Evolutionary conservation across 2,113 vertebrate species (phyloP).

Genomic region (Miniopterus natalensis): DNA sequence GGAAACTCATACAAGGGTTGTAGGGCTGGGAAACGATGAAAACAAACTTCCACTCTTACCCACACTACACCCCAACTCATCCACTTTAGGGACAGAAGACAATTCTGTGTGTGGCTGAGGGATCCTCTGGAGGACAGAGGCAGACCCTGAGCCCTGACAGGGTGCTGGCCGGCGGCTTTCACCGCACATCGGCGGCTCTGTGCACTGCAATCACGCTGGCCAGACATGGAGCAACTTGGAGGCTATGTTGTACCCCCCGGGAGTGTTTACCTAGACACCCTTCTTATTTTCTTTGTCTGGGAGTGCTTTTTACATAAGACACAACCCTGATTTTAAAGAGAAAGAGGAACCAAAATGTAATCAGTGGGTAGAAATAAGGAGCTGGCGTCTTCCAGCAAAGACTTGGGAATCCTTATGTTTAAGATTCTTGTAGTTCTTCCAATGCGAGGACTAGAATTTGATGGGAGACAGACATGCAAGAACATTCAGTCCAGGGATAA

Average conservation of each 20-base stretch:
- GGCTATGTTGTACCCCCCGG: not conserved
- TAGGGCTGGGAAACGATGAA: not conserved
- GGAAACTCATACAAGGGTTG: not conserved
- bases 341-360: not conserved
- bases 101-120: fast-evolving
- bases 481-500: not conserved
- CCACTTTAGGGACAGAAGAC: not conserved
- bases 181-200: fast-evolving
- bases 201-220: not conserved
- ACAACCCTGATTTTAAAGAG: not conserved
- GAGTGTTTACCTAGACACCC: not conserved
- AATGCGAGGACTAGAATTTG: not conserved
- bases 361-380: not conserved
- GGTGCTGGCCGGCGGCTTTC: fast-evolving
- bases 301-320: not conserved
- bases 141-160: not conserved
- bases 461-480: not conserved
- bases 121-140: not conserved
- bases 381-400: not conserved
- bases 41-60: not conserved
- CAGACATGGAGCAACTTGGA: not conserved
- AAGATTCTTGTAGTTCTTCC: not conserved
- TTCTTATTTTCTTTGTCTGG: not conserved
- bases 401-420: not conserved
- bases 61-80: fast-evolving